These are phyloP conservation scores for Matsumyia berberina DNA, from an alignment of 2,888 invertebrate species.

Conservation along the genomic window DNA sequence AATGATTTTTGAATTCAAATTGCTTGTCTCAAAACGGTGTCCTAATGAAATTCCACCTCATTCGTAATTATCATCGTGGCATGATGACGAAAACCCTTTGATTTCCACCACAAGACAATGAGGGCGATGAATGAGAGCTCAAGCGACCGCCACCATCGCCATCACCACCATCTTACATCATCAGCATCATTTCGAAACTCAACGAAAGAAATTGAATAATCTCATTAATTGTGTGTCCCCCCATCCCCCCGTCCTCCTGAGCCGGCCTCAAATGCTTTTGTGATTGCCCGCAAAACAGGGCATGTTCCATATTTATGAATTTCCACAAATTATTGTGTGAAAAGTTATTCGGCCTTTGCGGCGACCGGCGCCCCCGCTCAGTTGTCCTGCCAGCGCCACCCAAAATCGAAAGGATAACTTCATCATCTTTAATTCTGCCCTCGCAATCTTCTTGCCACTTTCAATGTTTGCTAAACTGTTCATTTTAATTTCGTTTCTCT, in stretches of 20 bases:
- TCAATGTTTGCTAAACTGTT: conserved; percentile 76
- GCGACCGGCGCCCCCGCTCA: conserved; percentile 6
- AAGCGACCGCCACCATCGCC: conserved; percentile 36
- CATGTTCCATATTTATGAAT: conserved; percentile 76
- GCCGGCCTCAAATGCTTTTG: conserved; percentile 58
- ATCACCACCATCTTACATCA: conserved; percentile 54
- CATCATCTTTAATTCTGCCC: conserved; percentile 73
- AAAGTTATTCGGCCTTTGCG: conserved; percentile 65
- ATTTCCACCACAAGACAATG: conserved; percentile 21
- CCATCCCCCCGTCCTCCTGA: neutral
- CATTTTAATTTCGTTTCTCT: conserved; percentile 73
- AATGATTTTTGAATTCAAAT: conserved; percentile 72
- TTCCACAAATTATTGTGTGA: conserved; percentile 71
- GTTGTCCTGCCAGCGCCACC: conserved; percentile 34
- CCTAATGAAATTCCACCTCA: conserved; percentile 73
- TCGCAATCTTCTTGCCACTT: conserved; percentile 69
- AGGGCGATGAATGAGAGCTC: conserved; percentile 19
- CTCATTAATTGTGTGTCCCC: conserved; percentile 69
- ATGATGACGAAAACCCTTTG: conserved; percentile 70
- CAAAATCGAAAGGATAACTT: conserved; percentile 74
- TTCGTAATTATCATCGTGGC: conserved; percentile 67
- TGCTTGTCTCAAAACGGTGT: conserved; percentile 66
- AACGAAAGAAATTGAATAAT: conserved; percentile 75
- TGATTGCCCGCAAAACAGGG: conserved; percentile 67
- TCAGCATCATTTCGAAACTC: conserved; percentile 69